These are phyloP conservation scores for Manduca sexta DNA, from an alignment of 1,140 invertebrate species.

Conservation along the genomic window DNA sequence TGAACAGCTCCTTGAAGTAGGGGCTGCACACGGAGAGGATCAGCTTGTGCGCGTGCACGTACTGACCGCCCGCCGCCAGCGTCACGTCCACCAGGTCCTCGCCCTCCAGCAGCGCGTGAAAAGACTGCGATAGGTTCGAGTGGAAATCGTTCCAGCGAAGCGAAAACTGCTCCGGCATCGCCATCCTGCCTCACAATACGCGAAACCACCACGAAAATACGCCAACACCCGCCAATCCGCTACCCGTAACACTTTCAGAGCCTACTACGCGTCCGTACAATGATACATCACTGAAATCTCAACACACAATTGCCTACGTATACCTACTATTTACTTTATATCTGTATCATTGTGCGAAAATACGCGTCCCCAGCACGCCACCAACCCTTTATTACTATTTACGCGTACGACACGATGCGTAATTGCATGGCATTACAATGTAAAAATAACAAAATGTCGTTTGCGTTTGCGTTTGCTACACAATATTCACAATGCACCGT, in stretches of 20 bases:
- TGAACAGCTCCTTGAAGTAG: conserved; percentile 82
- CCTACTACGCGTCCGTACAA: conserved; percentile 60
- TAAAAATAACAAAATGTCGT: conserved; percentile 67
- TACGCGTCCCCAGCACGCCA: conserved; percentile 21
- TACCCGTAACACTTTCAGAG: conserved; percentile 45
- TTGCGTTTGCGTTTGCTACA: conserved; percentile 26
- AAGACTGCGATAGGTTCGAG: conserved; percentile 81
- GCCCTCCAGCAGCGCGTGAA: conserved; percentile 78
- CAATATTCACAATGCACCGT: conserved; percentile 35
- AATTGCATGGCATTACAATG: conserved; percentile 61
- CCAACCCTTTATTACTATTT: conserved; percentile 32
- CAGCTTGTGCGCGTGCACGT: conserved; percentile 81
- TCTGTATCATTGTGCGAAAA: conserved; percentile 1
- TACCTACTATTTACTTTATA: conserved; percentile 17
- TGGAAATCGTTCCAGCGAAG: conserved; percentile 90
- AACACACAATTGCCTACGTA: conserved; percentile 28
- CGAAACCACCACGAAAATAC: conserved; percentile 17
- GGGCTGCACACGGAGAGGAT: conserved; percentile 82
- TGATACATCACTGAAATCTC: conserved; percentile 58
- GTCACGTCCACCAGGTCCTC: conserved; percentile 84
- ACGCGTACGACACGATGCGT: conserved; percentile 39
- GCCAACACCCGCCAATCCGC: conserved; percentile 11
- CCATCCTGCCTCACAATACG: conserved; percentile 48
- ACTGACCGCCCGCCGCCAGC: conserved; percentile 80
- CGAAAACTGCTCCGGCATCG: conserved; percentile 82